phyloP scores from a whole-genome alignment of 2,113 vertebrate species.

The Chaetorhynchus papuensis region DNA sequence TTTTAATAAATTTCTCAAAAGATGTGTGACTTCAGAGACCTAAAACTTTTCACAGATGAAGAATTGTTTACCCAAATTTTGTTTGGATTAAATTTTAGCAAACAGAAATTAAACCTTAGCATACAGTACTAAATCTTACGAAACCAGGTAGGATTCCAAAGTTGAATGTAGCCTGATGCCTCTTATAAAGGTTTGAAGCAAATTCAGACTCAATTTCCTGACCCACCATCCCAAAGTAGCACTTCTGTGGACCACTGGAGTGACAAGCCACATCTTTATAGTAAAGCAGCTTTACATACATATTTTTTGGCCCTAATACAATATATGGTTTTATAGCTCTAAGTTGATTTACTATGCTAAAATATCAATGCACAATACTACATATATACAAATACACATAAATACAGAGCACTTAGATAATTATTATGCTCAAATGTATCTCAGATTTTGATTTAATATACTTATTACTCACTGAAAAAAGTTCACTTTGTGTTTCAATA shows the following conservation, averaged over 20 bases:
- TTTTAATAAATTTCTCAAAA: conserved; percentile 8
- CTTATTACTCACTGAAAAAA: not conserved
- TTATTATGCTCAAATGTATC: not conserved
- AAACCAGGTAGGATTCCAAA: conserved; percentile 10
- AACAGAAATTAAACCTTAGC: not conserved
- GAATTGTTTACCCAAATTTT: not conserved
- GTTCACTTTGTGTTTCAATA: not conserved
- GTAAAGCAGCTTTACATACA: not conserved
- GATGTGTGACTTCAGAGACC: not conserved
- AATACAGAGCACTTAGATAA: not conserved
- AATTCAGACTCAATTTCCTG: not conserved
- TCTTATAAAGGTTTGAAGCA: not conserved
- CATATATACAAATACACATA: not conserved
- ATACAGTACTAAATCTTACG: not conserved
- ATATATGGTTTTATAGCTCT: not conserved
- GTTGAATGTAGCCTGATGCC: not conserved
- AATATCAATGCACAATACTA: not conserved
- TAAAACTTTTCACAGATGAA: not conserved
- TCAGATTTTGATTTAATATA: not conserved
- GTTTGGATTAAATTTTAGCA: conserved; percentile 17
- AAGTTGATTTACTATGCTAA: not conserved
- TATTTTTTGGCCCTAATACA: not conserved
- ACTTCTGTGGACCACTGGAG: not conserved
- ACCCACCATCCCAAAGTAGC: not conserved
- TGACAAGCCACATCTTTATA: not conserved